Percentiles rank a stretch among this genome's conserved stretches.
These are phyloP conservation scores for Propithecus coquereli DNA, from an alignment of 2,113 vertebrate genomes.

Conservation along the genomic window DNA sequence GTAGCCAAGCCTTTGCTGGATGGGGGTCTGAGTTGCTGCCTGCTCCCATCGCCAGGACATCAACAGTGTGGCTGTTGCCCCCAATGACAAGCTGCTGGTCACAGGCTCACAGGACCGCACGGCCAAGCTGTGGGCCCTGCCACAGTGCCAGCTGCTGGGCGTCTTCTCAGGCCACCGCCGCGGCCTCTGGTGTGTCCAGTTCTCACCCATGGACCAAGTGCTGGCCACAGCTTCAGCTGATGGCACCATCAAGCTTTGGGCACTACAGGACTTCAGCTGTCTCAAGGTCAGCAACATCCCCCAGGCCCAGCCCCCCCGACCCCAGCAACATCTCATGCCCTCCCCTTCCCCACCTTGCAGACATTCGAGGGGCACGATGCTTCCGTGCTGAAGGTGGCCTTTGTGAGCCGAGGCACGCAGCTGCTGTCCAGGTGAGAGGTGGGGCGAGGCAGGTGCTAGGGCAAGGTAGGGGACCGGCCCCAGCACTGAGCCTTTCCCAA, in stretches of 20 bases:
- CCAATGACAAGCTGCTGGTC: constrained; percentile 95
- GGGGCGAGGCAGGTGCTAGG: too few relatives aligned
- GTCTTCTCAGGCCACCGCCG: constrained; percentile 92
- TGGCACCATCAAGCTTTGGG: constrained; percentile 93
- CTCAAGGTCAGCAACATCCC: constrained; percentile 86
- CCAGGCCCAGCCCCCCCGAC: accelerated
- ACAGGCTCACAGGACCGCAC: constrained; percentile 95
- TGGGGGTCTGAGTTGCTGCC: too few relatives aligned
- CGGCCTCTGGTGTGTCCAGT: constrained; percentile 94
- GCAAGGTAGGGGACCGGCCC: accelerated
- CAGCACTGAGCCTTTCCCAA: neutral
- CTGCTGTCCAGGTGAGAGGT: constrained; percentile 90
- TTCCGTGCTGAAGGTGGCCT: constrained; percentile 94
- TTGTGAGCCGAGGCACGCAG: constrained; percentile 93
- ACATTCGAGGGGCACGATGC: constrained; percentile 98
- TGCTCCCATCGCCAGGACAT: constrained; percentile 85
- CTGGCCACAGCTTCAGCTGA: constrained; percentile 94
- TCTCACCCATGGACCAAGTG: constrained; percentile 95
- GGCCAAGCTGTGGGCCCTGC: constrained; percentile 92
- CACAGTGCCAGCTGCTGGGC: constrained; percentile 85
- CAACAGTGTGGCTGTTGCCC: constrained; percentile 93
- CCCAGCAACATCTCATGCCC: accelerated
- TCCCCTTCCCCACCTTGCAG: constrained; percentile 73
- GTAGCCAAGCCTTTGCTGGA: neutral
- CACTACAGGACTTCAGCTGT: constrained; percentile 94